phyloP scores from a whole-genome alignment of 2,888 invertebrate species.

The Andrena dorsata region DNA sequence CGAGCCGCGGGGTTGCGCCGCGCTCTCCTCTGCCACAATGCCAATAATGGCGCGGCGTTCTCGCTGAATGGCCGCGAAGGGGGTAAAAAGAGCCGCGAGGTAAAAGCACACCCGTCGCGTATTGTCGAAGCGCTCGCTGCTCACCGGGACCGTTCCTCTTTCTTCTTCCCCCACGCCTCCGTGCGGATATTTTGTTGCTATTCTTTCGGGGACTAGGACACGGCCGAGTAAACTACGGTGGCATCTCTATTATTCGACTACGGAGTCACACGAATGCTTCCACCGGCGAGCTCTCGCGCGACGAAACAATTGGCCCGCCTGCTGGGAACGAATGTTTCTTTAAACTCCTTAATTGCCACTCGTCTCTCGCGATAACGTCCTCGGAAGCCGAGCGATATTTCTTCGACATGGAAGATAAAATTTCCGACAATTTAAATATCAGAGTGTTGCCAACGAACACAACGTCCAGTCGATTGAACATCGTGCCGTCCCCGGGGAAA shows the following conservation, averaged over 20 bases:
- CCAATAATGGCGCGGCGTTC: constrained; percentile 77
- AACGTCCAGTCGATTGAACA: neutral
- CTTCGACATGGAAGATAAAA: neutral
- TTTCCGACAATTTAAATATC: neutral
- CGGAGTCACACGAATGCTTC: constrained; percentile 4
- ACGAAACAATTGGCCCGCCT: neutral
- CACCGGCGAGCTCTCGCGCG: neutral
- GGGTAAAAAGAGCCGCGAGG: constrained; percentile 70
- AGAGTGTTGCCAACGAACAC: neutral
- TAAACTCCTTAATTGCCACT: neutral
- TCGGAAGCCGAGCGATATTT: neutral
- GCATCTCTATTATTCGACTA: constrained; percentile 6
- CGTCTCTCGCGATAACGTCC: neutral
- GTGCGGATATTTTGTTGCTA: constrained; percentile 17
- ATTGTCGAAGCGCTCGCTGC: constrained; percentile 71
- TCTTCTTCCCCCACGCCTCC: neutral
- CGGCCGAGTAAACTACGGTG: constrained; percentile 4
- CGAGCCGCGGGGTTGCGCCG: constrained; percentile 54
- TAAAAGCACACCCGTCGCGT: constrained; percentile 78
- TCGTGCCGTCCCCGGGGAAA: neutral
- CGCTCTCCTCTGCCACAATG: constrained; percentile 73
- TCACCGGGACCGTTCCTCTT: constrained; percentile 46
- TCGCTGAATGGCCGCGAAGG: constrained; percentile 71
- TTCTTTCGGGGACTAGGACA: constrained; percentile 1
- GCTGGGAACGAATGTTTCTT: neutral